Conservation (phyloP, 2,797 vertebrate genomes). For the Acipenser transmontanus region DNA sequence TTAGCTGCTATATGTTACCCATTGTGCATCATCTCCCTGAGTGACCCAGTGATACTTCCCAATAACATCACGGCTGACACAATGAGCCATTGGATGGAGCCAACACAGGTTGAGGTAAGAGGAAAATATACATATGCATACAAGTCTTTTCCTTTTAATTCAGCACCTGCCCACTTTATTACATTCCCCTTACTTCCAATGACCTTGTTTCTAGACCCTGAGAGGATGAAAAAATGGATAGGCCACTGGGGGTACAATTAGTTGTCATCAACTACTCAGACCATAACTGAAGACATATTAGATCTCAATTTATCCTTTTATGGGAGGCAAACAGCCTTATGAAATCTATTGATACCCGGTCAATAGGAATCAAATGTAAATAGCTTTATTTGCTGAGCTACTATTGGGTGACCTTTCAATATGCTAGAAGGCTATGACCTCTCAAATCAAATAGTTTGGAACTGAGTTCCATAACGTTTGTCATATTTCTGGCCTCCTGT, state of each 20-base stretch:
- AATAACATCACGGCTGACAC: slow-evolving; percentile 67
- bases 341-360: slow-evolving; percentile 37
- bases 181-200: not conserved
- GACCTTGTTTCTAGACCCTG: not conserved
- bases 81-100: slow-evolving; percentile 80
- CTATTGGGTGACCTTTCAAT: slow-evolving; percentile 43
- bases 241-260: slow-evolving; percentile 3
- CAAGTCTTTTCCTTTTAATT: no score
- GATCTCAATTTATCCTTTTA: slow-evolving; percentile 33
- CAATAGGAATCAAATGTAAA: slow-evolving; percentile 35
- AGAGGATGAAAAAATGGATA: not conserved
- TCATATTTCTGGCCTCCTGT: slow-evolving; percentile 42
- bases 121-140: not conserved
- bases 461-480: slow-evolving; percentile 36
- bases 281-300: slow-evolving; percentile 16
- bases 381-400: slow-evolving; percentile 22
- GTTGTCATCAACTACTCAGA: slow-evolving; percentile 6
- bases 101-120: slow-evolving; percentile 76
- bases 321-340: slow-evolving; percentile 37
- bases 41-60: slow-evolving; percentile 77
- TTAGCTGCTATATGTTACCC: slow-evolving; percentile 78
- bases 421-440: slow-evolving; percentile 18
- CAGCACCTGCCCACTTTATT: not conserved
- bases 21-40: slow-evolving; percentile 71
- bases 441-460: slow-evolving; percentile 49